phyloP scores from a whole-genome alignment of 2,113 vertebrate species.

The Prolemur simus region DNA sequence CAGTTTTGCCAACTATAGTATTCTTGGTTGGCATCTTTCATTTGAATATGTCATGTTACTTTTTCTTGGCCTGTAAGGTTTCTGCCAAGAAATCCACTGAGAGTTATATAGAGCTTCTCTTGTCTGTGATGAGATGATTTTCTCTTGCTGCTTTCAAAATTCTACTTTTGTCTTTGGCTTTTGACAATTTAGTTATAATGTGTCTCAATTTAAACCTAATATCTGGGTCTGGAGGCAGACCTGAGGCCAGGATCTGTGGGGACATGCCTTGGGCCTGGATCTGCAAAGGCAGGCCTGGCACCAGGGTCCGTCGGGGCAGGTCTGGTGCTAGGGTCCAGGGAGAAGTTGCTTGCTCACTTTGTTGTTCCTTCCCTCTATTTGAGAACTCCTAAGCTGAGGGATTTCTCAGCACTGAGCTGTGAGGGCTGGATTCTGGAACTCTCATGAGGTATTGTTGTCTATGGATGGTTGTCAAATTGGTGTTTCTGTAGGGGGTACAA shows the following conservation, averaged over 20 bases:
- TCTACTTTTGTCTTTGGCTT: neutral
- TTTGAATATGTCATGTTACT: neutral
- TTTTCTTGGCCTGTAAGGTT: neutral
- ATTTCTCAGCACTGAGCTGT: neutral
- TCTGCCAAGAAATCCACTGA: neutral
- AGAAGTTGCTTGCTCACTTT: neutral
- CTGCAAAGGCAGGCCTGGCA: neutral
- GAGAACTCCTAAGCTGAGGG: neutral
- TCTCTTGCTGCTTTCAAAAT: neutral
- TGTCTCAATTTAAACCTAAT: neutral
- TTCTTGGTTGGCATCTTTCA: neutral
- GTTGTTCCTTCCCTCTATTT: neutral
- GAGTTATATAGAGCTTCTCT: neutral
- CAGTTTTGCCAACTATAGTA: neutral
- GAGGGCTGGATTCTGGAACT: neutral
- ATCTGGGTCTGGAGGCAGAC: neutral
- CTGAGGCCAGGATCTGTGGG: neutral
- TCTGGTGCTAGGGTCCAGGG: neutral
- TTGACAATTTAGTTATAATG: neutral
- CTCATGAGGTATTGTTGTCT: neutral
- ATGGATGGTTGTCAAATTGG: neutral
- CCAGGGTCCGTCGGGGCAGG: neutral
- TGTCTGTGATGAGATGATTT: neutral
- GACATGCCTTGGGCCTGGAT: neutral
- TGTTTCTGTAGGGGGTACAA: neutral